Evolutionary conservation across 2,113 vertebrate genomes (phyloP).

Genomic region (Phalacrocorax brasilianus): DNA sequence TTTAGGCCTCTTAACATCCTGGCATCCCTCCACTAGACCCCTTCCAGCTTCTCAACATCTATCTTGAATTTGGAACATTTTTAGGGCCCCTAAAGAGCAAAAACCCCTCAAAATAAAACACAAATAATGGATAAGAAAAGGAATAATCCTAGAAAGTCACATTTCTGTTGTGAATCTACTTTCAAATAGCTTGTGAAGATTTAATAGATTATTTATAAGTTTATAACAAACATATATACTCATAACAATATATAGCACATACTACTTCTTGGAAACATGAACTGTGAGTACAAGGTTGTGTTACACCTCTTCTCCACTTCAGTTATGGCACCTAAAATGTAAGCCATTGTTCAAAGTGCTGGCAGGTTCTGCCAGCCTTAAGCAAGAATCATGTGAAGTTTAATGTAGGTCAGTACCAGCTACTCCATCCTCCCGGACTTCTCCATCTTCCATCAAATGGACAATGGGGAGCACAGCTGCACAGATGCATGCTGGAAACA

Average conservation of each 20-base stretch:
- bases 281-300: neutral
- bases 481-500: constrained; percentile 98
- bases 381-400: neutral
- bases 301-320: neutral
- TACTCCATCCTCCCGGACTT: constrained; percentile 95
- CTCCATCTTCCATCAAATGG: constrained; percentile 97
- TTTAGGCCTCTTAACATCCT: neutral
- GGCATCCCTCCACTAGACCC: neutral
- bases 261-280: neutral
- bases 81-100: neutral
- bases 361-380: neutral
- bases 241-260: neutral
- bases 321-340: neutral
- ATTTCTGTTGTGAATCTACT: neutral
- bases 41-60: neutral
- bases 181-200: neutral
- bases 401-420: constrained; percentile 78
- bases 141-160: neutral
- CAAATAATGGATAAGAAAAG: neutral
- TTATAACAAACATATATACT: neutral
- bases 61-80: neutral
- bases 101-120: neutral
- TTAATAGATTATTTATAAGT: neutral
- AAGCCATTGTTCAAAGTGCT: neutral
- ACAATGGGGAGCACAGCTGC: constrained; percentile 96